These are phyloP conservation scores for Hetaerina titia DNA, from an alignment of 2,888 invertebrate genomes.

Conservation along the genomic window DNA sequence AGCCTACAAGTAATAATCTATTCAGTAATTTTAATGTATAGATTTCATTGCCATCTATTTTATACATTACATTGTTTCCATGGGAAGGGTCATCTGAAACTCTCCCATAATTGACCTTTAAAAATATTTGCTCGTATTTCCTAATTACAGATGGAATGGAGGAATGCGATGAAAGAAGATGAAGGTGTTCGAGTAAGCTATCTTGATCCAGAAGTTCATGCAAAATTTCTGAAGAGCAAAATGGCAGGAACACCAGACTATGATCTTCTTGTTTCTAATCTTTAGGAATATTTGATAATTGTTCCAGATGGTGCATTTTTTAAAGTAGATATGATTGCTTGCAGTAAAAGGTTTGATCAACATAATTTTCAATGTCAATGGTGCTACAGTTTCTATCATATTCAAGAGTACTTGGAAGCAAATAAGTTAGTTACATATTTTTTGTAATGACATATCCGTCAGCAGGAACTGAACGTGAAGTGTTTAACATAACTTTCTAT, in stretches of 20 bases:
- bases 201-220: slow-evolving; percentile 85
- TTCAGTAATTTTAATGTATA: no score
- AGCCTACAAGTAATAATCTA: no score
- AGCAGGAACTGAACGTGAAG: background rate
- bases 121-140: slow-evolving; percentile 6
- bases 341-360: background rate
- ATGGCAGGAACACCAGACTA: slow-evolving; percentile 85
- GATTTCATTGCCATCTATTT: no score
- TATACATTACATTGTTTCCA: no score
- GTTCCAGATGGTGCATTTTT: background rate
- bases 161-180: slow-evolving; percentile 84
- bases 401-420: background rate
- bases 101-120: no score
- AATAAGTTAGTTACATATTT: background rate
- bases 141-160: slow-evolving; percentile 83
- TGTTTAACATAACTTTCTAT: background rate
- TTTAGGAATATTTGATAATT: background rate
- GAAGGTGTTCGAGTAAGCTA: slow-evolving; percentile 84
- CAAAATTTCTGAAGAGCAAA: slow-evolving; percentile 84
- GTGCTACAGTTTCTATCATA: background rate
- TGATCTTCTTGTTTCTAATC: slow-evolving; percentile 76
- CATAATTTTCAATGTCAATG: background rate
- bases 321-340: background rate
- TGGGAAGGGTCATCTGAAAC: no score
- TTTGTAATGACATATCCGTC: background rate